A percentile compares a stretch with the other conserved stretches of the same genome.
These are phyloP conservation scores for Acrossocheilus wenchowensis DNA, from an alignment of 2,797 vertebrate species.

Conservation along the genomic window DNA sequence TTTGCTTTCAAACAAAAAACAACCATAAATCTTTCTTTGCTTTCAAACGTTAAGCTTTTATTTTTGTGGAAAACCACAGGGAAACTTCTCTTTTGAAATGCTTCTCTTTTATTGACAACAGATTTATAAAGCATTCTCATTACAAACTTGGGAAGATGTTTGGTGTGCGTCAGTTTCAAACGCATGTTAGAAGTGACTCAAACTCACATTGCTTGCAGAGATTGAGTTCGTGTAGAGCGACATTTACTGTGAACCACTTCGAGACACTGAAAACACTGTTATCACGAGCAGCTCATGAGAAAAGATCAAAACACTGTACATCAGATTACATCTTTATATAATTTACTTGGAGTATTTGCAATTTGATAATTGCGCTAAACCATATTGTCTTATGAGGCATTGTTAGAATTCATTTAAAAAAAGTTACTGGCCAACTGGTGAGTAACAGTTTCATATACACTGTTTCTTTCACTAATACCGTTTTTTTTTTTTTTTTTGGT, in stretches of 20 bases:
- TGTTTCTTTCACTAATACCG: no score
- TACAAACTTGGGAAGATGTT: background rate
- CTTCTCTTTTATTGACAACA: background rate
- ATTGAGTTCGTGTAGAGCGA: background rate
- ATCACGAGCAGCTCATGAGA: background rate
- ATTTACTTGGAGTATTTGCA: no score
- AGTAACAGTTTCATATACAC: no score
- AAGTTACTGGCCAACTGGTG: no score
- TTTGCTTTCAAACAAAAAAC: background rate
- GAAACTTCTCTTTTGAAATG: background rate
- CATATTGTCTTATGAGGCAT: no score
- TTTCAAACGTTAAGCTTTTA: background rate
- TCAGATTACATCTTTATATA: no score
- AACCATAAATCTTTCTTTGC: background rate
- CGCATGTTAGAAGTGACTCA: background rate
- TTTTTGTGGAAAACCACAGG: background rate
- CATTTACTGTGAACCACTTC: no score
- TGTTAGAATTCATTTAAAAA: no score
- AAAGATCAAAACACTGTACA: background rate
- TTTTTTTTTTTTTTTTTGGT: background rate
- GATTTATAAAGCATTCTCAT: background rate
- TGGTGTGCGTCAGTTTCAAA: background rate
- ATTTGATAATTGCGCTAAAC: no score
- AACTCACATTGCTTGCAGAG: background rate
- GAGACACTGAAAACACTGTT: no score